Base-by-base conservation (phyloP, 1,140 invertebrate species). In the Bombus pyrosoma region DNA sequence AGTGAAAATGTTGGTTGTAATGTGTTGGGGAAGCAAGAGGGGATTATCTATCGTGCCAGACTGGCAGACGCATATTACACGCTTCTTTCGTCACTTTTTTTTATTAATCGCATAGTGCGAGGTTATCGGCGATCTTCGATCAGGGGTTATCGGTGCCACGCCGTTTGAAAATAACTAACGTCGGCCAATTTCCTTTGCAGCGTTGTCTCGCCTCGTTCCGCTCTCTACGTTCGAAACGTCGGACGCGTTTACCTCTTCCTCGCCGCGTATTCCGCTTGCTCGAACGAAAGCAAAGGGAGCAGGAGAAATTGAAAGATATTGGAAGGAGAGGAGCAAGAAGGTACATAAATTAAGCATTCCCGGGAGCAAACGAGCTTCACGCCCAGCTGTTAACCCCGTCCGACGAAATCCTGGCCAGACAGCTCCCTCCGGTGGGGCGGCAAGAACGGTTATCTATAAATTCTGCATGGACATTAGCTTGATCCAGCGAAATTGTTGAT, bases 401-500 rank as follows among this genome's bases (percentile, higher is more conserved):
- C 43, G 75, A 41, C 25, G 13, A 66, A 76, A 68, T 68, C 59
- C 72, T 39, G 34, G 8, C 71, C 68, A 32, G 47, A 32, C 15
- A 68, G 83, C 32, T 47, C 39, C 84, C 69, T 62, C 18, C 10
- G 18, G 13, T 53, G 41, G 57, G 47, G 43, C 57, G 59, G 15
- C 41, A 37, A 64, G 15, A 39, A 37, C 81, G 84, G 59, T 59
- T 86, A 82, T 86, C 79, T 71, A 85, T 83, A 87, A 89, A 87
- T 90, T 90, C 76, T 47, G 57, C 86, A 62, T 39, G 82, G 77
- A 69, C 72, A 86, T 90, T 90, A 90, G 69, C 78, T 83, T 59
- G 76, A 85, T 83, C 74, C 74, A 43, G 41, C 71, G 59, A 87
- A 90, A 90, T 90, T 71, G 77, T 90, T 87, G 86, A 87, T 90